A percentile compares a stretch with the other conserved stretches of the same genome.
These are phyloP conservation scores for Takifugu rubripes DNA, from an alignment of 2,797 vertebrate species.

Conservation along the genomic window DNA sequence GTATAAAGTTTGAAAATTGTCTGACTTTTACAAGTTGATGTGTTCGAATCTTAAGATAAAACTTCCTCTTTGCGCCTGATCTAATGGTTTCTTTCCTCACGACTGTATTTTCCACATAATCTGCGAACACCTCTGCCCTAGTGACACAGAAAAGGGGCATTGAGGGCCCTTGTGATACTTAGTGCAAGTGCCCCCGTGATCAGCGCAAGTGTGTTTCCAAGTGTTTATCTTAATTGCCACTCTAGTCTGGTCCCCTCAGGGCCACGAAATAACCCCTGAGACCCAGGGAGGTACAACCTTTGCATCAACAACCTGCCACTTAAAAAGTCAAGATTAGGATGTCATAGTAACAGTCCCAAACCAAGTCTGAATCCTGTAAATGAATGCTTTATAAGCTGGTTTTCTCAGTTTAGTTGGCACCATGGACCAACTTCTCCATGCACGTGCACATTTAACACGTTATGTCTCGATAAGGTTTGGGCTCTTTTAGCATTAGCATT, in stretches of 20 bases:
- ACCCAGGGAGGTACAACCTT: background rate
- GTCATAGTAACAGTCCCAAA: too few species aligned
- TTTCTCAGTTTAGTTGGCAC: background rate
- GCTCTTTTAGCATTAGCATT: too few species aligned
- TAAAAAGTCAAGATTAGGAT: conserved; percentile 3
- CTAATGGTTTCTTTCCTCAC: too few species aligned
- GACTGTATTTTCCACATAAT: too few species aligned
- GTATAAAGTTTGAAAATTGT: too few species aligned
- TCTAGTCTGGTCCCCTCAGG: conserved; percentile 24
- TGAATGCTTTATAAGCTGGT: background rate
- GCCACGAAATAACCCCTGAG: conserved; percentile 5
- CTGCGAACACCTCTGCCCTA: background rate
- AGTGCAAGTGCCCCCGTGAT: conserved; percentile 22
- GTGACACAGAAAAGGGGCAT: conserved; percentile 2
- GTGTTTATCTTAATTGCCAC: conserved; percentile 38
- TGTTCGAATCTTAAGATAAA: too few species aligned
- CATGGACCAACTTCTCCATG: background rate
- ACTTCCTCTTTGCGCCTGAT: background rate
- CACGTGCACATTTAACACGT: background rate
- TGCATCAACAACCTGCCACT: conserved; percentile 4
- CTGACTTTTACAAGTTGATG: too few species aligned
- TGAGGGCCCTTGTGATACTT: conserved; percentile 10
- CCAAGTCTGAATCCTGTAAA: too few species aligned
- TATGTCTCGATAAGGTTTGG: too few species aligned
- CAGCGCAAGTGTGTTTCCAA: conserved; percentile 26